Evolutionary conservation across 2,113 vertebrate species (phyloP).

Genomic region (Tragelaphus scriptus): DNA sequence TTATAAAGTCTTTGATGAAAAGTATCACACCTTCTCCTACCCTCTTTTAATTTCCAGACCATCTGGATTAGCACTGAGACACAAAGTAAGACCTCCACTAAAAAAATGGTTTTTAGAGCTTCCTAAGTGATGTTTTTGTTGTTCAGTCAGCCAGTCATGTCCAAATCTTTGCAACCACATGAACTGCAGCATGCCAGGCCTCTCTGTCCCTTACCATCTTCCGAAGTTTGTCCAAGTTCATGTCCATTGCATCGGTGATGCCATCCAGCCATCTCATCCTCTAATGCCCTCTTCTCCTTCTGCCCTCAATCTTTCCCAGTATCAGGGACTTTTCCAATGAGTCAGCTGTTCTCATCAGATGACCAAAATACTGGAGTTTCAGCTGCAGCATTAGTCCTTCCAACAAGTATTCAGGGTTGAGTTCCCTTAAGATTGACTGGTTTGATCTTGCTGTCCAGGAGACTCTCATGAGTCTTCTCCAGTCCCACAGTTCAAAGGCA

Average conservation of each 20-base stretch:
- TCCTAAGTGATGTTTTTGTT: not conserved
- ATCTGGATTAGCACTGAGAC: not conserved
- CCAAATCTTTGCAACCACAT: not conserved
- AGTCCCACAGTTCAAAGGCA: not conserved
- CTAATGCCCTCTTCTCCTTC: not conserved
- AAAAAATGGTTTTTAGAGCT: not conserved
- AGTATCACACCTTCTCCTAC: not conserved
- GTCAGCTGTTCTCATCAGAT: not conserved
- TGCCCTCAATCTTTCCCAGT: not conserved
- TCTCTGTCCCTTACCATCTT: not conserved
- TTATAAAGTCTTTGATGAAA: not conserved
- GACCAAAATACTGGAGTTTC: not conserved
- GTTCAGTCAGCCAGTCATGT: not conserved
- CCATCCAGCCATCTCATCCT: not conserved
- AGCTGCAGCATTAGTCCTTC: not conserved
- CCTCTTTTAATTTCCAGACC: not conserved
- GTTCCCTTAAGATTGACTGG: not conserved
- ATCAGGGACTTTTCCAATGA: not conserved
- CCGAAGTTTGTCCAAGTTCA: not conserved
- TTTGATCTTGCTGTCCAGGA: not conserved
- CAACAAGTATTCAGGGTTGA: not conserved
- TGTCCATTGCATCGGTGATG: not conserved
- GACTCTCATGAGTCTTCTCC: not conserved
- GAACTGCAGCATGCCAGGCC: not conserved
- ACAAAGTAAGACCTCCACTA: not conserved